Conservation (phyloP, 1,140 invertebrate species). For the Eumaeus atala region DNA sequence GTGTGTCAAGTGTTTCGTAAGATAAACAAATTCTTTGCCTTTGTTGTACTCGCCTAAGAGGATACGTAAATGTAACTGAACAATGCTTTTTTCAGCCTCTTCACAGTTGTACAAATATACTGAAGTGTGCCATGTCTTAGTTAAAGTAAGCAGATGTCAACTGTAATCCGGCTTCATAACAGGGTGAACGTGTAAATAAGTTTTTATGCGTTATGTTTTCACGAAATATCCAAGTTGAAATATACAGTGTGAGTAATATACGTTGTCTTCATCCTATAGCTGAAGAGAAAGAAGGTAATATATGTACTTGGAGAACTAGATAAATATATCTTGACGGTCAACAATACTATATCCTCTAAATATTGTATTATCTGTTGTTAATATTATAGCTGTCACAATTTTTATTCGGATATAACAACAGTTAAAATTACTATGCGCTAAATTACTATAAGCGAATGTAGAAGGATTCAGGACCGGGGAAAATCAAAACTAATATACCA, state of each 20-base stretch:
- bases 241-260: constrained; percentile 52
- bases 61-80: not conserved
- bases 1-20: constrained; percentile 7
- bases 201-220: constrained; percentile 1
- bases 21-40: constrained; percentile 22
- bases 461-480: too few species aligned
- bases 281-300: constrained; percentile 56
- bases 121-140: constrained; percentile 50
- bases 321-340: too few species aligned
- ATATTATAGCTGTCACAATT: too few species aligned
- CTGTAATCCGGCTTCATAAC: constrained; percentile 20
- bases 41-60: not conserved
- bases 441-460: too few species aligned
- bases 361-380: too few species aligned
- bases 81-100: constrained; percentile 34
- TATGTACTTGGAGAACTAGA: constrained; percentile 9
- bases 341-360: too few species aligned
- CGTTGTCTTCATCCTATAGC: constrained; percentile 50
- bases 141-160: constrained; percentile 16
- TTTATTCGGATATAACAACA: too few species aligned
- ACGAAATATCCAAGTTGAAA: constrained; percentile 26
- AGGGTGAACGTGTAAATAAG: constrained; percentile 6
- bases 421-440: too few species aligned
- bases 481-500: too few species aligned
- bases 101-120: constrained; percentile 54